Evolutionary conservation across 2,888 invertebrate species (phyloP).

Genomic region (Erynnis tages): DNA sequence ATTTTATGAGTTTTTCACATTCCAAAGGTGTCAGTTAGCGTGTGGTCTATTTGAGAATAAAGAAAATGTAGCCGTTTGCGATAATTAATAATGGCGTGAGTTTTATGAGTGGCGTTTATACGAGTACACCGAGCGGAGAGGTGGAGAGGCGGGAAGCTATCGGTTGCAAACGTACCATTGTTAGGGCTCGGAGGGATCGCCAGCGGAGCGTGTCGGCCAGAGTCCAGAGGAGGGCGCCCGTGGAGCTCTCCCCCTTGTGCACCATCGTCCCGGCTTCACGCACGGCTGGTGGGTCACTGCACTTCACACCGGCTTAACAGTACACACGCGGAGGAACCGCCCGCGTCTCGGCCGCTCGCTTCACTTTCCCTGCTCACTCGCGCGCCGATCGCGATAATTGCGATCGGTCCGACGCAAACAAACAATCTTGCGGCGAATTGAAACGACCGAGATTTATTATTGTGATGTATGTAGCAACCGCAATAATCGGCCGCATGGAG

Average conservation of each 20-base stretch:
- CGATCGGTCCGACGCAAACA: constrained; percentile 6
- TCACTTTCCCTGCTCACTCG: constrained; percentile 31
- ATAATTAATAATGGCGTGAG: background rate
- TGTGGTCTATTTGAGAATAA: constrained; percentile 11
- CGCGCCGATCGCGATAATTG: constrained; percentile 1
- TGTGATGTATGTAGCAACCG: constrained; percentile 55
- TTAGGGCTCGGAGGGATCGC: constrained; percentile 62
- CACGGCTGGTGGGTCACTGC: constrained; percentile 73
- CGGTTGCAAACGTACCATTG: constrained; percentile 59
- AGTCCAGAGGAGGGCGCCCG: constrained; percentile 69
- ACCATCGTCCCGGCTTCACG: constrained; percentile 77
- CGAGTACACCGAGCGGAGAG: background rate
- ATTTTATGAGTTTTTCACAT: constrained; percentile 7
- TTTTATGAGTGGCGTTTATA: background rate
- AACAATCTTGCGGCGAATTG: constrained; percentile 5
- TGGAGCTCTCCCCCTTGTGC: constrained; percentile 71
- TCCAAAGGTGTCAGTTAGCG: background rate
- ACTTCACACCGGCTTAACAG: constrained; percentile 43
- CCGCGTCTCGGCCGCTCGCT: constrained; percentile 29
- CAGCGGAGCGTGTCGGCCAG: constrained; percentile 73
- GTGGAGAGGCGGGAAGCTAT: constrained; percentile 19
- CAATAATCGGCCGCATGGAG: constrained; percentile 75
- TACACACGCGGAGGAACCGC: constrained; percentile 35
- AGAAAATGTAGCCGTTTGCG: background rate
- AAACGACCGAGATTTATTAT: constrained; percentile 24